Conservation (phyloP, 1,140 invertebrate genomes). For the Trichogramma pretiosum region DNA sequence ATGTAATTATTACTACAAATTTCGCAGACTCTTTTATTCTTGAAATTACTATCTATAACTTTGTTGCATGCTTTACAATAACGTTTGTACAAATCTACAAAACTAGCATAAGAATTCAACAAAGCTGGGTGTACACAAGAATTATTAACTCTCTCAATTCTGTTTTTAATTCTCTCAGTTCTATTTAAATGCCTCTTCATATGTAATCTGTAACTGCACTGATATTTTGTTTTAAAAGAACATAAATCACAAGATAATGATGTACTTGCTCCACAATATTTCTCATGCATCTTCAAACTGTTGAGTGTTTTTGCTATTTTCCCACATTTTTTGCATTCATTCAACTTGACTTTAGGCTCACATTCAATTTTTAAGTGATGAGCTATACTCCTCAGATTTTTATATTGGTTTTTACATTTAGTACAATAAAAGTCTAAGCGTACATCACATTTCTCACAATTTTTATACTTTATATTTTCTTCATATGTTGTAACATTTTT, state of each 20-base stretch:
- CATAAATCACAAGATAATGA: not conserved
- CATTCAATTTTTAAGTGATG: not conserved
- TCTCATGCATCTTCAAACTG: not conserved
- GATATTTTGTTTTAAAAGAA: not conserved
- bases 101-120: no score
- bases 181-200: not conserved
- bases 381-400: not conserved
- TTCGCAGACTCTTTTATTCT: no score
- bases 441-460: not conserved
- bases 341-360: not conserved
- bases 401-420: not conserved
- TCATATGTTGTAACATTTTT: not conserved
- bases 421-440: not conserved
- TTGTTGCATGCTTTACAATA: not conserved
- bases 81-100: not conserved
- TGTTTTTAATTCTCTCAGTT: not conserved
- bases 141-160: not conserved
- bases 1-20: no score
- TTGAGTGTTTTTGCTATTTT: not conserved
- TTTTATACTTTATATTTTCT: not conserved
- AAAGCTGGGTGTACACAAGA: no score
- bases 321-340: not conserved
- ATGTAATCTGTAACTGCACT: not conserved
- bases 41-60: slow-evolving; percentile 6
- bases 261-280: no score